phyloP scores from a whole-genome alignment of 2,888 invertebrate genomes.

The Anticlea derivata region DNA sequence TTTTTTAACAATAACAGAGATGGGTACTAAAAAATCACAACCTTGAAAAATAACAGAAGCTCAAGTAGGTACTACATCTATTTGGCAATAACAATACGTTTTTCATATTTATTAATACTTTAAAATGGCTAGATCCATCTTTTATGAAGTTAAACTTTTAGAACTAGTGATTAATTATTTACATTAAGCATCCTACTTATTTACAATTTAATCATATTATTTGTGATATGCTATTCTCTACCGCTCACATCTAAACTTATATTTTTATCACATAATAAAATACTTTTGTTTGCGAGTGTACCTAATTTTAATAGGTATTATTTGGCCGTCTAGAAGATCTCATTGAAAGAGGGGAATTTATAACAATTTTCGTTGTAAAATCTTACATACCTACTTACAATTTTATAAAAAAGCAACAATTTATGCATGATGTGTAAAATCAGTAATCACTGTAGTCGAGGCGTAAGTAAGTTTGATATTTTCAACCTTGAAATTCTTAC shows the following conservation, averaged over 20 bases:
- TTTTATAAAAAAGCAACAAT: background rate
- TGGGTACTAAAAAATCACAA: slow-evolving; percentile 49
- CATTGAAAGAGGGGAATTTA: slow-evolving; percentile 23
- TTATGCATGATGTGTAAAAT: too few species aligned
- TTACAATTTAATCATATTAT: slow-evolving; percentile 37
- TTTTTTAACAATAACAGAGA: background rate
- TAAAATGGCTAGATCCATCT: slow-evolving; percentile 12
- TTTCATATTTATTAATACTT: slow-evolving; percentile 27
- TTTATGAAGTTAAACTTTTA: too few species aligned
- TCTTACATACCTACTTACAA: slow-evolving; percentile 4
- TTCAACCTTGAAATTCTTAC: too few species aligned
- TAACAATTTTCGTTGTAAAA: slow-evolving; percentile 16
- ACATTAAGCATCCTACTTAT: slow-evolving; percentile 19
- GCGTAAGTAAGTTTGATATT: too few species aligned
- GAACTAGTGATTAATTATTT: too few species aligned
- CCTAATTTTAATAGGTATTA: slow-evolving; percentile 34
- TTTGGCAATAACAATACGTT: slow-evolving; percentile 29
- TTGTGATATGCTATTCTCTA: slow-evolving; percentile 63
- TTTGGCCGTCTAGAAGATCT: slow-evolving; percentile 65
- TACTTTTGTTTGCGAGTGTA: slow-evolving; percentile 32
- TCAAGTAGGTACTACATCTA: slow-evolving; percentile 28
- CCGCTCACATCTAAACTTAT: slow-evolving; percentile 47
- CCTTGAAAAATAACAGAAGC: slow-evolving; percentile 57
- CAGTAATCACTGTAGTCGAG: too few species aligned
- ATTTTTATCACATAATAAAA: slow-evolving; percentile 53